Percentiles rank a stretch among this genome's conserved stretches.
These are phyloP conservation scores for Stenurella melanura DNA, from an alignment of 2,888 invertebrate genomes.

Conservation along the genomic window DNA sequence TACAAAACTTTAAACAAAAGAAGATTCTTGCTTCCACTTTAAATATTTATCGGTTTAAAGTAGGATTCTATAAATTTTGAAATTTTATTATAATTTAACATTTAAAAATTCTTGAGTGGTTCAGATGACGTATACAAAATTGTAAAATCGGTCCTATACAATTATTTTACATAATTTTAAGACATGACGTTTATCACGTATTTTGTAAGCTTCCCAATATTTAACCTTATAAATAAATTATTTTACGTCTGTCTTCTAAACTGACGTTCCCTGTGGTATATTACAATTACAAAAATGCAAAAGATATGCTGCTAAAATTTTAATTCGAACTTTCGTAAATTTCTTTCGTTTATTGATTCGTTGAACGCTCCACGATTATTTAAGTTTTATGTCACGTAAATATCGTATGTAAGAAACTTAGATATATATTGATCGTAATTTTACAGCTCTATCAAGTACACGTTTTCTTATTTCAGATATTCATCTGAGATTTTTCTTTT, in stretches of 20 bases:
- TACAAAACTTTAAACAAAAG: no score
- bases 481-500: no score
- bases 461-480: no score
- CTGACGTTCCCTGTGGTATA: not conserved
- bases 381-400: not conserved
- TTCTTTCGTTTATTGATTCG: not conserved
- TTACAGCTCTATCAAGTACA: not conserved
- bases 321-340: constrained; percentile 4
- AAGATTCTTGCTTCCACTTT: no score
- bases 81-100: no score
- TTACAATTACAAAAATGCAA: constrained; percentile 2
- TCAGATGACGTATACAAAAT: no score
- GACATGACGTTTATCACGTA: no score
- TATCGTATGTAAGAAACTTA: not conserved
- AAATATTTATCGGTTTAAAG: no score
- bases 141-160: no score
- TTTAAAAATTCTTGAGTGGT: no score
- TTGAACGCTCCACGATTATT: not conserved
- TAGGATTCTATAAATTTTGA: no score
- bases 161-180: no score
- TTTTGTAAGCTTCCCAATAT: not conserved
- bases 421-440: not conserved
- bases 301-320: not conserved
- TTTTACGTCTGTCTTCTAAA: not conserved
- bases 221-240: not conserved